Evolutionary conservation across 1,140 invertebrate species (phyloP).

Genomic region (Phenacoccus solenopsis): DNA sequence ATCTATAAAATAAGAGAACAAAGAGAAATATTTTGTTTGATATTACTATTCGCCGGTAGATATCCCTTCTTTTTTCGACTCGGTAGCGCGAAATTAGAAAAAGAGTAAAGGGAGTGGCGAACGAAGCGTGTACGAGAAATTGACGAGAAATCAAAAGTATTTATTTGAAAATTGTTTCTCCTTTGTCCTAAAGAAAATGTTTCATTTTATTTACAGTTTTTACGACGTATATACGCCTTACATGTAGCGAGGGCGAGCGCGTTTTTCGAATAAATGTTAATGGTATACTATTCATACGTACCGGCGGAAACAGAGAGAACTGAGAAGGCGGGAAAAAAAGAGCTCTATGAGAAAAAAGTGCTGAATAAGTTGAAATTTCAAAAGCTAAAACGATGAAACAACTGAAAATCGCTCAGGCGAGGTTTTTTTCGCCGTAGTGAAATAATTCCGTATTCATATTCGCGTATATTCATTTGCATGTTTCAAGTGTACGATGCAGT

Average conservation of each 20-base stretch:
- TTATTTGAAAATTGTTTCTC: conserved; percentile 5
- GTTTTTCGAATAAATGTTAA: not conserved
- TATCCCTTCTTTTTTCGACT: not conserved
- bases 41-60: conserved; percentile 7
- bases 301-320: not conserved
- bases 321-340: not conserved
- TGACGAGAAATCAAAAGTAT: conserved; percentile 16
- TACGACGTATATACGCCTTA: too few relatives aligned
- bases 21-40: not conserved
- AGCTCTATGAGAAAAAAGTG: not conserved
- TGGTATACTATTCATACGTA: conserved; percentile 4
- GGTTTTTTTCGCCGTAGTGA: not conserved
- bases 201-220: too few relatives aligned
- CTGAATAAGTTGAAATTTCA: not conserved
- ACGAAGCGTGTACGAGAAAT: not conserved
- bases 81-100: too few relatives aligned
- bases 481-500: not conserved
- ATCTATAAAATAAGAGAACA: conserved; percentile 10
- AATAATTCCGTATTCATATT: conserved; percentile 13
- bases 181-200: not conserved
- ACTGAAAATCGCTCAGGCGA: conserved; percentile 6
- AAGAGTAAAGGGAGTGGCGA: not conserved
- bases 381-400: not conserved
- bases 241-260: too few relatives aligned
- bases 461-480: conserved; percentile 14